Base-by-base conservation (phyloP, 1,140 invertebrate genomes). In the Anoplophora glabripennis region DNA sequence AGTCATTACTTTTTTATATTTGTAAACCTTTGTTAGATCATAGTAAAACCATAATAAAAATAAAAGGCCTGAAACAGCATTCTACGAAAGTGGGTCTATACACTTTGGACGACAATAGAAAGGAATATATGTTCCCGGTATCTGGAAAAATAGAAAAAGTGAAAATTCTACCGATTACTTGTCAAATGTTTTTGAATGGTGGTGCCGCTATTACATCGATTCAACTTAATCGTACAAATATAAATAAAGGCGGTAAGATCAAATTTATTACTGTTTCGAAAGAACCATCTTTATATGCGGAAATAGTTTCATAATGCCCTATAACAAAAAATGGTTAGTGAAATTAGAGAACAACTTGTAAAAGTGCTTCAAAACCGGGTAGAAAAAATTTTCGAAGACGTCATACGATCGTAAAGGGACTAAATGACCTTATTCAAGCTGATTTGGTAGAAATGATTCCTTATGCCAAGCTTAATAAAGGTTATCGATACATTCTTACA, bases 401-500 rank as follows among this genome's bases (percentile, higher is more conserved):
- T 3, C 21, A 28, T 51, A 70, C 73, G 41, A 67, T 74, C 33
- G 66, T 72, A 18, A 73, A 71, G 57, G 70, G 69, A 45, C 61
- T 76, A 5, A 66, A 75, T 69, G 75, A 77, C 48, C 61, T 72
- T 3, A 77, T 70, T 69, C 75, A 76, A 63, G 71, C 71, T 10
- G 75, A 77, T 69, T 65, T 77, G 21, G 71, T 74, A 4, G 72
- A 77, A 64, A 74, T 77, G 71, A 63, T 65, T 38, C 59, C 52
- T 0, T 72, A 69, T 65, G 56, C 60, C 14, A 63, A 59, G 59
- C 21, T 64, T 40, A 81, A 81, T 69, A 66, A 71, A 42, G 70
- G 71, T 15, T 75, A 66, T 64, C 73, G 72, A 55, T 81, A 77
- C 60, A 65, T 81, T 21, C 59, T 82, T n/a, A 11, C n/a, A 21